phyloP scores from a whole-genome alignment of 2,113 vertebrate species.

The Loxodonta africana region DNA sequence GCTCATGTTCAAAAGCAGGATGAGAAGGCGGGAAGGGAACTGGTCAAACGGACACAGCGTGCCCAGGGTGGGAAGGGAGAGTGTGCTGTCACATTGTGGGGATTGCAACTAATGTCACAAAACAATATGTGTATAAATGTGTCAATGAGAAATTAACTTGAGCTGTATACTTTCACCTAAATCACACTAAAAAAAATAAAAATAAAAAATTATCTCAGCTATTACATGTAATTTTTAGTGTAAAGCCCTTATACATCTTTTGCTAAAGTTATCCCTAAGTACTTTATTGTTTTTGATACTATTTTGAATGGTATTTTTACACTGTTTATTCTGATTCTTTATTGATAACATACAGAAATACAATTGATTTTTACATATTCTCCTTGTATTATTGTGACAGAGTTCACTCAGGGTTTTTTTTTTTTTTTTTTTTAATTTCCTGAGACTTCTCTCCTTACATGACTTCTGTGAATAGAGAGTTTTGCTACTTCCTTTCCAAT shows the following conservation, averaged over 20 bases:
- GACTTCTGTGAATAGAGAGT: neutral
- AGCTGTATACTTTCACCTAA: too few relatives aligned
- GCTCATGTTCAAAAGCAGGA: too few relatives aligned
- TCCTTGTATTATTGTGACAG: neutral
- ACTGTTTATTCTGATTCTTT: neutral
- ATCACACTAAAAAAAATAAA: too few relatives aligned
- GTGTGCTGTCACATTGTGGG: too few relatives aligned
- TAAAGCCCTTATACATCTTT: neutral
- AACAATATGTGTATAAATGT: too few relatives aligned
- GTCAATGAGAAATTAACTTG: too few relatives aligned
- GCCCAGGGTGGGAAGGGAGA: too few relatives aligned
- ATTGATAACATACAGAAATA: neutral
- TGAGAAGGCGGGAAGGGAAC: too few relatives aligned
- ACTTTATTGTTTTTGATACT: neutral
- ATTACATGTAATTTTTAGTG: neutral
- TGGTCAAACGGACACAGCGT: too few relatives aligned
- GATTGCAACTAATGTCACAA: too few relatives aligned
- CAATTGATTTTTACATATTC: neutral
- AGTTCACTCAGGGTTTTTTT: neutral
- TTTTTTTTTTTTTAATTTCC: neutral
- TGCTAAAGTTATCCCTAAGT: neutral
- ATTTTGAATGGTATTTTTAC: neutral
- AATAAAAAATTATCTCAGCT: neutral
- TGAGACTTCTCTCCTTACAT: neutral
- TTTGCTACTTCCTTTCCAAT: neutral